Conservation (phyloP, 2,113 vertebrate genomes). For the Anseranas semipalmata region DNA sequence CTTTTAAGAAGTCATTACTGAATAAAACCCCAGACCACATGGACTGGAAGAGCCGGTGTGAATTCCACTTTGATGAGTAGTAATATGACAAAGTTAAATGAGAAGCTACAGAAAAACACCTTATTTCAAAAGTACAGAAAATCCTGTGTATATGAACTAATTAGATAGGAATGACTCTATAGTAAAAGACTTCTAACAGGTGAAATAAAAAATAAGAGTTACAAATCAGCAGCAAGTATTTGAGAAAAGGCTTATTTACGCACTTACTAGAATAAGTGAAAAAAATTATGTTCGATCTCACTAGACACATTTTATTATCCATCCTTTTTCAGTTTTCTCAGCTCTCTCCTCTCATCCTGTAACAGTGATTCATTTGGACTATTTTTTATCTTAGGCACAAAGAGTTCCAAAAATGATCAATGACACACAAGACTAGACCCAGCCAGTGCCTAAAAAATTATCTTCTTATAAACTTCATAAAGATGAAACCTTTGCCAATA, state of each 20-base stretch:
- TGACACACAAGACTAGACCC: neutral
- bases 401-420: neutral
- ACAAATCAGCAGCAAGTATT: neutral
- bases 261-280: neutral
- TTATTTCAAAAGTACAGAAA: neutral
- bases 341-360: neutral
- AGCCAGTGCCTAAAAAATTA: neutral
- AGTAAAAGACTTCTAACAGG: neutral
- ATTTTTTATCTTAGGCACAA: neutral
- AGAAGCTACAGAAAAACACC: neutral
- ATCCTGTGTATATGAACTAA: neutral
- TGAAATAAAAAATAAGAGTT: neutral
- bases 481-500: constrained; percentile 42
- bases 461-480: constrained; percentile 27
- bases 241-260: neutral
- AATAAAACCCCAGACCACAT: neutral
- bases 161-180: neutral
- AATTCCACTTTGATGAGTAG: constrained; percentile 5
- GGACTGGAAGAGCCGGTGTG: neutral
- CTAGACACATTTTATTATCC: constrained; percentile 8
- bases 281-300: neutral
- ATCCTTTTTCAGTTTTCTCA: neutral
- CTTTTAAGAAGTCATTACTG: constrained; percentile 22
- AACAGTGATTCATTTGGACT: constrained; percentile 5
- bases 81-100: neutral